Evolutionary conservation across 2,888 invertebrate species (phyloP).

Genomic region (Scotopteryx bipunctaria): DNA sequence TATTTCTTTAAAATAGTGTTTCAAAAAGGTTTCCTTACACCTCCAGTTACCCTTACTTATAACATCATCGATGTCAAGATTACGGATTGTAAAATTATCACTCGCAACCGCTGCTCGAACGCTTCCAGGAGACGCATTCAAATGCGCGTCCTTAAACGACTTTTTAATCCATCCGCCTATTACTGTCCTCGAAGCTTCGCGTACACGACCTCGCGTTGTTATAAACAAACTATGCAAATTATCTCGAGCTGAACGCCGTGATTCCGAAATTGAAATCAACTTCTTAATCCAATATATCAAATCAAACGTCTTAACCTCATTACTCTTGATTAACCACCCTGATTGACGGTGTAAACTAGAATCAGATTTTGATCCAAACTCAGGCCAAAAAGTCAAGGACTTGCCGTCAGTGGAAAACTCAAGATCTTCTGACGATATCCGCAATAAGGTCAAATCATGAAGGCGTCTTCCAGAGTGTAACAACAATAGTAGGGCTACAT

Average conservation of each 20-base stretch:
- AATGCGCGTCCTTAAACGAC: background rate
- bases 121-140: background rate
- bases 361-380: constrained; percentile 11
- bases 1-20: background rate
- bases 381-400: constrained; percentile 7
- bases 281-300: background rate
- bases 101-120: background rate
- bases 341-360: constrained; percentile 1
- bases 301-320: background rate
- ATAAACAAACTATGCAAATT: background rate
- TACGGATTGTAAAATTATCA: background rate
- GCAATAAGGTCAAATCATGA: constrained; percentile 9
- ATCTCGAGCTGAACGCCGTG: background rate
- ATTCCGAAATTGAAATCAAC: background rate
- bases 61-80: no score
- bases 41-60: background rate
- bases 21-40: background rate
- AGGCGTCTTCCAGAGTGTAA: constrained; percentile 4
- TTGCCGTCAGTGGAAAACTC: background rate
- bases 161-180: background rate
- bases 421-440: background rate
- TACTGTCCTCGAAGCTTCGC: background rate
- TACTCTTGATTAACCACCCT: constrained; percentile 2
- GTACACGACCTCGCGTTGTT: background rate
- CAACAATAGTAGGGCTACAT: constrained; percentile 1